These are phyloP conservation scores for Cepphus grylle DNA, from an alignment of 2,113 vertebrate species.

Conservation along the genomic window DNA sequence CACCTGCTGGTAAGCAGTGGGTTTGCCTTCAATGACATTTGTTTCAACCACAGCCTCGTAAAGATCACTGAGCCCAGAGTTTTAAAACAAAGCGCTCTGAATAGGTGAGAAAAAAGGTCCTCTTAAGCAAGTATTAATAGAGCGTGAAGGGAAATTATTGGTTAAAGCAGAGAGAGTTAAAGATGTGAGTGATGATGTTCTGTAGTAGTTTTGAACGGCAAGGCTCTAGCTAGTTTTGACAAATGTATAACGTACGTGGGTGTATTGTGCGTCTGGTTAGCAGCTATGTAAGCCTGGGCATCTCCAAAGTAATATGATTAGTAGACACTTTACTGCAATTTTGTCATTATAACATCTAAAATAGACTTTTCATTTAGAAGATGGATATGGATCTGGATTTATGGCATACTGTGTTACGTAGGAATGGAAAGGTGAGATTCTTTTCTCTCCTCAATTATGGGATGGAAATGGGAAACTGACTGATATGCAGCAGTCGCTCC, in stretches of 20 bases:
- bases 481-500: accelerated
- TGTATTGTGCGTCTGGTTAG: neutral
- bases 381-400: neutral
- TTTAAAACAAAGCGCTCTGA: slow-evolving; percentile 17
- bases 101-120: neutral
- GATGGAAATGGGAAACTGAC: neutral
- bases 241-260: neutral
- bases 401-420: neutral
- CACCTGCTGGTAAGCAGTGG: slow-evolving; percentile 41
- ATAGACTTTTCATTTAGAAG: neutral
- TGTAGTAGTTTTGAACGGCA: neutral
- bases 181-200: neutral
- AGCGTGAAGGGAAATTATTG: neutral
- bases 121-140: neutral
- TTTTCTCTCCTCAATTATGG: neutral
- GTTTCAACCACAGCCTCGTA: slow-evolving; percentile 32
- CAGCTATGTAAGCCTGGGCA: neutral
- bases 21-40: slow-evolving; percentile 48
- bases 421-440: neutral
- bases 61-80: neutral
- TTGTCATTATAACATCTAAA: neutral
- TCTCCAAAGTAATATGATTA: neutral
- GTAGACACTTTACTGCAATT: neutral
- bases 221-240: neutral
- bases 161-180: neutral